phyloP scores from a whole-genome alignment of 2,888 invertebrate genomes.

The Brachypalpus laphriformis region DNA sequence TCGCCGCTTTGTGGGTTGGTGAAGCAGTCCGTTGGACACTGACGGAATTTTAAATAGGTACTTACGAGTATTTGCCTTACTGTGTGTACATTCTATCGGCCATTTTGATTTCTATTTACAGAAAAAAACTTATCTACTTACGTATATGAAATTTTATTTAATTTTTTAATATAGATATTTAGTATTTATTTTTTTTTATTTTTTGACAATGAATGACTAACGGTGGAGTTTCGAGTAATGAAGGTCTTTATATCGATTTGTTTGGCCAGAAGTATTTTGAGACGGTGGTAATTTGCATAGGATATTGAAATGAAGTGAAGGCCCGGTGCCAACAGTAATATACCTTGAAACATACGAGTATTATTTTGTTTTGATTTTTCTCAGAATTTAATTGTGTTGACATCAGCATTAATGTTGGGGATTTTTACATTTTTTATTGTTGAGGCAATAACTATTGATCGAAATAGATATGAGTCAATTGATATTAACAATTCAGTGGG shows the following conservation, averaged over 20 bases:
- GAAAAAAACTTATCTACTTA: neutral
- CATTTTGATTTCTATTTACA: conserved; percentile 72
- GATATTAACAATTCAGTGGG: neutral
- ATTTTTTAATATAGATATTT: conserved; percentile 18
- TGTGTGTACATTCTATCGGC: conserved; percentile 66
- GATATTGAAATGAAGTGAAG: conserved; percentile 67
- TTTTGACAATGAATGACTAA: conserved; percentile 66
- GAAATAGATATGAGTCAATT: conserved; percentile 3
- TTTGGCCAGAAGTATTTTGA: conserved; percentile 10
- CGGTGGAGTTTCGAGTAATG: conserved; percentile 48
- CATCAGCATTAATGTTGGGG: conserved; percentile 44
- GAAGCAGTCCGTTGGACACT: conserved; percentile 71
- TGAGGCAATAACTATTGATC: neutral
- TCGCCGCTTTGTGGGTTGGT: conserved; percentile 72
- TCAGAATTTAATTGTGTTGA: conserved; percentile 44
- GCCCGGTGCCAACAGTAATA: conserved; percentile 19
- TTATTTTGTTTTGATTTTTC: conserved; percentile 20
- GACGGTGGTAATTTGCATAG: conserved; percentile 44
- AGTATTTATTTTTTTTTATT: conserved; percentile 14
- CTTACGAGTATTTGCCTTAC: conserved; percentile 52
- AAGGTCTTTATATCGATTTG: conserved; percentile 47
- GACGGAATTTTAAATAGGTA: conserved; percentile 74
- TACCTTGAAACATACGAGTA: conserved; percentile 51
- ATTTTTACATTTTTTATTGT: conserved; percentile 4
- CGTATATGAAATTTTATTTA: conserved; percentile 42